A percentile compares a stretch with the other conserved stretches of the same genome.
These are phyloP conservation scores for Diglossa cyanea DNA, from an alignment of 2,797 vertebrate species.

Conservation along the genomic window DNA sequence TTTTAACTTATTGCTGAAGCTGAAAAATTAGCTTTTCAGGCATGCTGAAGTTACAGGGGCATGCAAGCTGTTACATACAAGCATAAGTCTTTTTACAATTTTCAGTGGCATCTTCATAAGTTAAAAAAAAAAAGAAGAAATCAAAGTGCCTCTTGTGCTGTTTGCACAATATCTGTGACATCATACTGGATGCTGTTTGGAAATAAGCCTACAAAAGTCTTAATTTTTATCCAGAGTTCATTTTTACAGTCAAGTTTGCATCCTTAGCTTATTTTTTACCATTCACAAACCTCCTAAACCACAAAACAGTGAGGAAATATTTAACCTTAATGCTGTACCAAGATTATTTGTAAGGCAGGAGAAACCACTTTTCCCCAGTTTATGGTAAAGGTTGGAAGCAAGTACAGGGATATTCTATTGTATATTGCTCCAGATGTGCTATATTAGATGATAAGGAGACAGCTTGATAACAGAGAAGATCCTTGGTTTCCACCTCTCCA, in stretches of 20 bases:
- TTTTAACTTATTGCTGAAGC: background rate
- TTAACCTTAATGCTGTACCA: background rate
- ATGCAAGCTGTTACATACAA: background rate
- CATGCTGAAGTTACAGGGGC: background rate
- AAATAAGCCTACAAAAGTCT: background rate
- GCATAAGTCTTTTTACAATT: background rate
- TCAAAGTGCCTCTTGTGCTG: background rate
- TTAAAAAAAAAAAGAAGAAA: background rate
- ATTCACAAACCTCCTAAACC: background rate
- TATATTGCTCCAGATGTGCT: background rate
- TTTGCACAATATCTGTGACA: background rate
- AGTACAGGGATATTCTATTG: background rate
- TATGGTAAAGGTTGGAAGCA: background rate
- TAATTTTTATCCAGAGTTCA: background rate
- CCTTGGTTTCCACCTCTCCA: background rate
- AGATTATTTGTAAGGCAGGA: background rate
- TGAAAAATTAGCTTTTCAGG: background rate
- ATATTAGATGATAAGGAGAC: background rate
- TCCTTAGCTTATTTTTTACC: background rate
- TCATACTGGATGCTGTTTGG: background rate
- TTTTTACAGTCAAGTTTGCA: background rate
- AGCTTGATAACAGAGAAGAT: background rate
- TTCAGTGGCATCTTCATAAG: background rate
- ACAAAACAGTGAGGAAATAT: background rate
- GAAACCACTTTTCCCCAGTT: background rate